A percentile compares a stretch with the other conserved stretches of the same genome.
phyloP scores from a whole-genome alignment of 2,888 invertebrate genomes.

The Eucriotettix oculatus region DNA sequence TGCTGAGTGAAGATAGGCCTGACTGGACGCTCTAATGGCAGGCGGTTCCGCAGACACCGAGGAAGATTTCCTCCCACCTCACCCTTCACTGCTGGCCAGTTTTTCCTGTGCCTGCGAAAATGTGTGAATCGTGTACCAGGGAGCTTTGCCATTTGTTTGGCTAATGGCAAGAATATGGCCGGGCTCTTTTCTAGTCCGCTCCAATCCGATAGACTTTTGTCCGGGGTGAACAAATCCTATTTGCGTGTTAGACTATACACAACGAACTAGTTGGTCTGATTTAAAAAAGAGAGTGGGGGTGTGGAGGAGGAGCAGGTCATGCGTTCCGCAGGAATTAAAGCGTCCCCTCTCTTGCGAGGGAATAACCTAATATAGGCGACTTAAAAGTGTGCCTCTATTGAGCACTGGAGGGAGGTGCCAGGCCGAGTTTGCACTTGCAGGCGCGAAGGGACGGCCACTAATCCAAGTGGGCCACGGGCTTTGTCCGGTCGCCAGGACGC shows the following conservation, averaged over 20 bases:
- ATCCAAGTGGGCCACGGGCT: not conserved
- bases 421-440: not conserved
- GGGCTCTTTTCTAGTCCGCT: constrained; percentile 4
- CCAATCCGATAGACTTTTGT: constrained; percentile 4
- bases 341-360: not conserved
- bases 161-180: constrained; percentile 21
- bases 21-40: too few relatives aligned
- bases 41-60: too few relatives aligned
- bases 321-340: not conserved
- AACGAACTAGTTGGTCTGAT: not conserved
- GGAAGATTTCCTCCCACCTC: too few relatives aligned
- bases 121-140: constrained; percentile 27
- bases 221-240: constrained; percentile 5
- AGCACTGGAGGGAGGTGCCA: not conserved
- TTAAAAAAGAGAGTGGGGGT: not conserved
- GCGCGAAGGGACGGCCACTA: not conserved
- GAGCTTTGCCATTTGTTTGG: constrained; percentile 27
- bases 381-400: not conserved
- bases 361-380: not conserved
- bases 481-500: not conserved
- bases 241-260: not conserved
- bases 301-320: not conserved
- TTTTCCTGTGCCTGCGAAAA: constrained; percentile 13
- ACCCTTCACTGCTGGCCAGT: not conserved
- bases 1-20: too few relatives aligned